Base-by-base conservation (phyloP, 1,140 invertebrate genomes). In the Euura lappo region DNA sequence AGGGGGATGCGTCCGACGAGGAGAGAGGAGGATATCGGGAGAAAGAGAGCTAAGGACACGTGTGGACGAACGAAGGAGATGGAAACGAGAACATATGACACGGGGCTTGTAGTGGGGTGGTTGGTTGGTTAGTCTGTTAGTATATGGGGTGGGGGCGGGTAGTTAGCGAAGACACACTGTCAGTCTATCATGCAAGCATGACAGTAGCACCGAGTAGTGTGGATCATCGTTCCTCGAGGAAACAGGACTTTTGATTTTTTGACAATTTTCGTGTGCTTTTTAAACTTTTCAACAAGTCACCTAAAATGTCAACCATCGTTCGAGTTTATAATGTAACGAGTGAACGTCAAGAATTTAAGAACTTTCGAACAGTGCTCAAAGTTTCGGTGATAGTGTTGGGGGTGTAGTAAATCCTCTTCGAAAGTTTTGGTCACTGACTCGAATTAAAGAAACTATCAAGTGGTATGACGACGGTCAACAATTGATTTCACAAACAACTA, bases 161-260 rank as follows among this genome's bases (percentile, higher is more conserved):
- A 84, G 83, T 84, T 83, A 80, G 82, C 79, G 74, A 83, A 84
- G 83, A 85, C 81, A 85, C 82, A 81, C 83, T 84, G 84, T 81
- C 84, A 83, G 79, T 72, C 79, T 74, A 81, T 82, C 82, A 74
- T 77, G 83, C 76, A 76, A 77, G 78, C 79, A 81, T 83, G 82
- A 73, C 78, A 83, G 79, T 78, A 77, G 78, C 80, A 65, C 71
- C 66, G 51, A 69, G 74, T 71, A 51, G 70, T 70, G 45, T 45
- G 10, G 69, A 70, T 60, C 8, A 60, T 11, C 51, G 6, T 60
- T 60, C 51, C 13, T 60, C 51, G 51, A n/a, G 51, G 6, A 60
- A 60, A n/a, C 51, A 8, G 13, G 5, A 60, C 51, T 6, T 60
- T 60, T 60, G 6, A 60, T 3, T 5, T 2, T 28, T n/a, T 60